These are phyloP conservation scores for Cottus gobio DNA, from an alignment of 2,113 vertebrate species.

Conservation along the genomic window DNA sequence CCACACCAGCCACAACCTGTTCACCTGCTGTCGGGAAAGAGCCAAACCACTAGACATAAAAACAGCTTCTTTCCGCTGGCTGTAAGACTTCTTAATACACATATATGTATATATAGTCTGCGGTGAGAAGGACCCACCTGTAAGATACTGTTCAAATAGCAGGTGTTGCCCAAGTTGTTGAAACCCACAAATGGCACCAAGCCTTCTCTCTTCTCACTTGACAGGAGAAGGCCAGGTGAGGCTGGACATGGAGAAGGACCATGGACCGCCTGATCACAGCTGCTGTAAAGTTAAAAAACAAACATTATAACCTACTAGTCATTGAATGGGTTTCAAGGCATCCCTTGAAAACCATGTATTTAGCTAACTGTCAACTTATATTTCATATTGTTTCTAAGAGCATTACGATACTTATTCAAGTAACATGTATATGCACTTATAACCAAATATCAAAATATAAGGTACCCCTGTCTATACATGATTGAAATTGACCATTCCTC, in stretches of 20 bases:
- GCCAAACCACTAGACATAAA: neutral
- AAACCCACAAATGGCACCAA: conserved; percentile 94
- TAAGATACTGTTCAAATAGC: conserved; percentile 97
- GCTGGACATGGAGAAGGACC: conserved; percentile 75
- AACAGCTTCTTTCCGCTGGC: no score
- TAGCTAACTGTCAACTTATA: no score
- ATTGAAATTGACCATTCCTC: neutral
- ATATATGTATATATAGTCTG: no score
- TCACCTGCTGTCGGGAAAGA: no score
- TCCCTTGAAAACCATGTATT: no score
- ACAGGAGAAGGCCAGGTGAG: conserved; percentile 77
- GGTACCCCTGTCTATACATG: neutral
- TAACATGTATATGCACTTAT: neutral
- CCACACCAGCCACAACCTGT: no score
- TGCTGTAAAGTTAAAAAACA: conserved; percentile 46
- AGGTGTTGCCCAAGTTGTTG: conserved; percentile 98
- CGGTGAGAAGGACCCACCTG: conserved; percentile 83
- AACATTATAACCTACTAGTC: neutral
- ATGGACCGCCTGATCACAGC: conserved; percentile 90
- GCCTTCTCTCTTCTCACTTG: conserved; percentile 88
- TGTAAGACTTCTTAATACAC: no score
- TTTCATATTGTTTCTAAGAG: neutral
- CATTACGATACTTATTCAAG: neutral
- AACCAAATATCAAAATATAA: neutral
- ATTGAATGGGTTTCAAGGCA: no score